Evolutionary conservation across 2,113 vertebrate species (phyloP).

Genomic region (Orcinus orca): DNA sequence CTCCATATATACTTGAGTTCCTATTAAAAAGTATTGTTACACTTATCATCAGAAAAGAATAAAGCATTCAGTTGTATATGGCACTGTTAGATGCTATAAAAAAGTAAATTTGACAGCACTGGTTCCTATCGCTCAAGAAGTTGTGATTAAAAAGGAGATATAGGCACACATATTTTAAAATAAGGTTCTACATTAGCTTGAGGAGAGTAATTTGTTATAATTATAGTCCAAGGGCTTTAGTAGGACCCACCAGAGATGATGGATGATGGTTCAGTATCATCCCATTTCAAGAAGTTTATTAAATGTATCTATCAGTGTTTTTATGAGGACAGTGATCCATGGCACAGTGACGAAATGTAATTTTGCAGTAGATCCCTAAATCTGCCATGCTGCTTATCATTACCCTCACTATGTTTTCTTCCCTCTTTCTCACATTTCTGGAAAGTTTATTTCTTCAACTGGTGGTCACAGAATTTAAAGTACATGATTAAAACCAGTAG

Average conservation of each 20-base stretch:
- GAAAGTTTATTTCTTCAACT: neutral
- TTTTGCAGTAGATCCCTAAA: neutral
- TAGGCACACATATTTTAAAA: neutral
- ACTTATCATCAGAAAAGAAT: constrained; percentile 45
- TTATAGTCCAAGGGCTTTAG: constrained; percentile 27
- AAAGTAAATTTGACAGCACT: constrained; percentile 36
- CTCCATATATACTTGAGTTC: neutral
- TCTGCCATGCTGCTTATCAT: neutral
- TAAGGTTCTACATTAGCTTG: constrained; percentile 11
- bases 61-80: neutral
- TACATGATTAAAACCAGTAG: neutral
- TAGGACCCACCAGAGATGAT: neutral
- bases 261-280: constrained; percentile 13
- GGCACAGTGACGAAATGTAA: neutral
- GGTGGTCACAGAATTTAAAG: neutral
- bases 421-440: neutral
- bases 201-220: constrained; percentile 55
- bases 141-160: constrained; percentile 20
- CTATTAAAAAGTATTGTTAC: neutral
- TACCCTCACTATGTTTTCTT: neutral
- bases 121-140: neutral
- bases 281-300: constrained; percentile 59
- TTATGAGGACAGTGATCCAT: constrained; percentile 37
- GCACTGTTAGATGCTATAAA: constrained; percentile 23
- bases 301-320: constrained; percentile 42